These are phyloP conservation scores for Lasioglossum oenotherae DNA, from an alignment of 2,888 invertebrate species.

Conservation along the genomic window DNA sequence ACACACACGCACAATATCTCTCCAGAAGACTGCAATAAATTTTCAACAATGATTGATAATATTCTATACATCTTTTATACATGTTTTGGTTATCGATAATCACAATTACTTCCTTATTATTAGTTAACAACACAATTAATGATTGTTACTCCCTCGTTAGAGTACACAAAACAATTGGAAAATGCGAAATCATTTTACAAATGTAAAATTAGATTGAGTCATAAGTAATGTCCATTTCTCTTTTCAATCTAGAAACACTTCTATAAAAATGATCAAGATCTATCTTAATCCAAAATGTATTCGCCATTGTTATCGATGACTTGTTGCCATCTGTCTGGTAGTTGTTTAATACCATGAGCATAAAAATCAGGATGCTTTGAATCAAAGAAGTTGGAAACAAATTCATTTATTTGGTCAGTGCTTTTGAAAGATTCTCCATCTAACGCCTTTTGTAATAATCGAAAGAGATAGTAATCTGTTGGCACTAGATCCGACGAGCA, in stretches of 20 bases:
- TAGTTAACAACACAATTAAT: not conserved
- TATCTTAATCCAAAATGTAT: not conserved
- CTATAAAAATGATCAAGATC: not conserved
- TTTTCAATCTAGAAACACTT: not conserved
- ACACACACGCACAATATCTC: not conserved
- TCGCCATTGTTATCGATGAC: constrained; percentile 3
- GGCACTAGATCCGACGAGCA: not conserved
- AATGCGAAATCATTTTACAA: not conserved
- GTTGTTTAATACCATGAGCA: not conserved
- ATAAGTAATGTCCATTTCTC: constrained; percentile 9
- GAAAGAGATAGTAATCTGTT: constrained; percentile 14
- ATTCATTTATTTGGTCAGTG: not conserved
- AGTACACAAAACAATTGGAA: not conserved
- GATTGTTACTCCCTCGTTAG: not conserved
- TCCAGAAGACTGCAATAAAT: not conserved
- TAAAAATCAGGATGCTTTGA: constrained; percentile 3
- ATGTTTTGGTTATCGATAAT: not conserved
- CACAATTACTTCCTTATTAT: not conserved
- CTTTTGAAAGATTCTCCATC: constrained; percentile 4
- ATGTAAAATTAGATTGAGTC: not conserved
- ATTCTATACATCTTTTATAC: not conserved
- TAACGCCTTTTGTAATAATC: not conserved
- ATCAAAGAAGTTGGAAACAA: not conserved
- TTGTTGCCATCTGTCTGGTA: constrained; percentile 15
- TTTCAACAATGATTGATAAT: not conserved